phyloP scores from a whole-genome alignment of 2,888 invertebrate genomes.

The Ceraclea dissimilis region DNA sequence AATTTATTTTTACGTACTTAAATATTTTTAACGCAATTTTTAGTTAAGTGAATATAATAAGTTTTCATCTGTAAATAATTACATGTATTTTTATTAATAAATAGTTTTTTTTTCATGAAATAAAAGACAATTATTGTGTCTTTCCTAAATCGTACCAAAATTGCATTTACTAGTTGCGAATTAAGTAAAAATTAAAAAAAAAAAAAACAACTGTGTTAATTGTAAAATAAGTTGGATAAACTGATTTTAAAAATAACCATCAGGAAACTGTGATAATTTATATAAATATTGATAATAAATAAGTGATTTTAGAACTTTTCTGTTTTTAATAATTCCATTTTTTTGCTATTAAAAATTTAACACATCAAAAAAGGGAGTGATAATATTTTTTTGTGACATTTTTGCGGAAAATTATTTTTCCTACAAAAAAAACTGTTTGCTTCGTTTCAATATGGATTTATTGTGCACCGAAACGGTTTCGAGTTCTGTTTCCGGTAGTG shows the following conservation, averaged over 20 bases:
- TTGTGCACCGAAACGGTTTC: slow-evolving; percentile 51
- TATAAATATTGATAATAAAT: background rate
- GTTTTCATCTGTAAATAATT: slow-evolving; percentile 1
- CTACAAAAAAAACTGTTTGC: background rate
- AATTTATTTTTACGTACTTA: too few species aligned
- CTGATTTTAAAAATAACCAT: too few species aligned
- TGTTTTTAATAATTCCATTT: too few species aligned
- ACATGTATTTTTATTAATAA: slow-evolving; percentile 4
- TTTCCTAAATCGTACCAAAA: slow-evolving; percentile 13
- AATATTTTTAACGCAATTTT: too few species aligned
- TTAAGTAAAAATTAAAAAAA: background rate
- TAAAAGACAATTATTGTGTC: slow-evolving; percentile 5
- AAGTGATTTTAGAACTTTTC: background rate
- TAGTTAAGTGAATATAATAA: background rate
- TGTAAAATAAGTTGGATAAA: too few species aligned
- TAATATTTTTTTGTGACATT: background rate
- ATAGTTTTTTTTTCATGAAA: background rate
- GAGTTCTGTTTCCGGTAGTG: slow-evolving; percentile 3
- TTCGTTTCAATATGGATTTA: slow-evolving; percentile 42
- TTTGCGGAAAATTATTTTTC: background rate
- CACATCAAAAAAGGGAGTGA: too few species aligned
- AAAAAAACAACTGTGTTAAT: background rate
- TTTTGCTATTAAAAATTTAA: background rate
- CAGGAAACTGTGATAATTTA: slow-evolving; percentile 1
- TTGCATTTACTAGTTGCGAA: slow-evolving; percentile 14